phyloP scores from a whole-genome alignment of 1,140 invertebrate genomes.

The Leptonema lineaticorne region DNA sequence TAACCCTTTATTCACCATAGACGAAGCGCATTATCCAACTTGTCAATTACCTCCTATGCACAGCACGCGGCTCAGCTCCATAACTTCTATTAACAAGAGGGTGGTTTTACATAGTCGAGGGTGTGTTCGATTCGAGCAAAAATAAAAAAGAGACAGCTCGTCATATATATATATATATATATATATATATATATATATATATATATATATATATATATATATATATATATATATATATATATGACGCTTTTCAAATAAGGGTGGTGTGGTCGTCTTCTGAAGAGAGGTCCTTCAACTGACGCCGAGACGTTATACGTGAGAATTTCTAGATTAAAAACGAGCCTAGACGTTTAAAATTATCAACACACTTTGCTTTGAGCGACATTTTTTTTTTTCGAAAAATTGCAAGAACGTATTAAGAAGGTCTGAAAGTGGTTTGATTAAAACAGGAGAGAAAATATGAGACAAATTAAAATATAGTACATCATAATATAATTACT shows the following conservation, averaged over 20 bases:
- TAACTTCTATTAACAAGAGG: background rate
- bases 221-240: too few relatives aligned
- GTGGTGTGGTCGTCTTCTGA: background rate
- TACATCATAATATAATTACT: too few relatives aligned
- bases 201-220: too few relatives aligned
- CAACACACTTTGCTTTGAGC: too few relatives aligned
- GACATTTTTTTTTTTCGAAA: too few relatives aligned
- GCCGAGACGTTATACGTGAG: background rate
- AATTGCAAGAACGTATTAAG: too few relatives aligned
- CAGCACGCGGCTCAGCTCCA: background rate
- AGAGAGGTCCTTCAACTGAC: background rate
- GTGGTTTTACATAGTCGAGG: background rate
- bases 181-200: too few relatives aligned
- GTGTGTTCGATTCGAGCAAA: too few relatives aligned
- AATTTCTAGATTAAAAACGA: too few relatives aligned
- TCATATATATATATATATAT: background rate
- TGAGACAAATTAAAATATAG: too few relatives aligned
- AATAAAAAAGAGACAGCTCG: slow-evolving; percentile 4
- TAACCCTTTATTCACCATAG: slow-evolving; percentile 19
- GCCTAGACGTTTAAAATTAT: slow-evolving; percentile 1
- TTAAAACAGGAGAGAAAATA: too few relatives aligned
- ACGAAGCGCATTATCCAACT: slow-evolving; percentile 23
- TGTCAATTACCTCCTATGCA: slow-evolving; percentile 23
- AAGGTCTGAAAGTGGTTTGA: too few relatives aligned
- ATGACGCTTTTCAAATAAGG: background rate